Evolutionary conservation across 2,888 invertebrate genomes (phyloP).

Genomic region (Cephus runcator): DNA sequence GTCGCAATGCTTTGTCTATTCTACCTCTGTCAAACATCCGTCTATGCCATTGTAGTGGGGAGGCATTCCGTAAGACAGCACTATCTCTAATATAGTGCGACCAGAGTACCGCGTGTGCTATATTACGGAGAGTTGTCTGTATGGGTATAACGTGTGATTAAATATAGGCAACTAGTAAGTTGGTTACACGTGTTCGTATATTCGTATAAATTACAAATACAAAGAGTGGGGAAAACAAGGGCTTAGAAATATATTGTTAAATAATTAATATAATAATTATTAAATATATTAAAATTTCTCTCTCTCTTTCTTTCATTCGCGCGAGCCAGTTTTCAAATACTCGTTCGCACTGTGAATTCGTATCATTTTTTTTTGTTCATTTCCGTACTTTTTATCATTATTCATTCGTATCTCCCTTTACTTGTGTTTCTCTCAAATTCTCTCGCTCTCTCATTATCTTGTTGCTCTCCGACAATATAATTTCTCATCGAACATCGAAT

Average conservation of each 20-base stretch:
- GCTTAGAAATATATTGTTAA: slow-evolving; percentile 20
- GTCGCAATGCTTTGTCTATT: too few relatives aligned
- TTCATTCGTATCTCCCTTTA: neutral
- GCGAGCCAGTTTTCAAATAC: neutral
- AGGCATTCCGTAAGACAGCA: too few relatives aligned
- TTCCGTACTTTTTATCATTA: neutral
- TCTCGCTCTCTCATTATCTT: neutral
- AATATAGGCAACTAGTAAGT: neutral
- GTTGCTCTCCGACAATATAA: neutral
- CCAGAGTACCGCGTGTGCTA: too few relatives aligned
- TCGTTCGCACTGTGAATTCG: neutral
- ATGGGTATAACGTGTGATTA: neutral
- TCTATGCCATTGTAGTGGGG: too few relatives aligned
- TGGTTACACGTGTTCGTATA: neutral
- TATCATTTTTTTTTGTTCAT: neutral
- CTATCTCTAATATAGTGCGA: too few relatives aligned
- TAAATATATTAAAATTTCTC: slow-evolving; percentile 56
- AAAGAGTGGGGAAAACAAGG: slow-evolving; percentile 20
- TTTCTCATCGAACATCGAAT: neutral
- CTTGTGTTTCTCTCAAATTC: neutral
- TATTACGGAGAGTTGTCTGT: too few relatives aligned
- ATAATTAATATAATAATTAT: slow-evolving; percentile 40
- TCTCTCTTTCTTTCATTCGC: slow-evolving; percentile 24
- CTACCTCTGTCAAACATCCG: too few relatives aligned
- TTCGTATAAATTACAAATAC: neutral